A percentile compares a stretch with the other conserved stretches of the same genome.
These are phyloP conservation scores for Lysiphlebus fabarum DNA, from an alignment of 1,140 invertebrate species.

Conservation along the genomic window DNA sequence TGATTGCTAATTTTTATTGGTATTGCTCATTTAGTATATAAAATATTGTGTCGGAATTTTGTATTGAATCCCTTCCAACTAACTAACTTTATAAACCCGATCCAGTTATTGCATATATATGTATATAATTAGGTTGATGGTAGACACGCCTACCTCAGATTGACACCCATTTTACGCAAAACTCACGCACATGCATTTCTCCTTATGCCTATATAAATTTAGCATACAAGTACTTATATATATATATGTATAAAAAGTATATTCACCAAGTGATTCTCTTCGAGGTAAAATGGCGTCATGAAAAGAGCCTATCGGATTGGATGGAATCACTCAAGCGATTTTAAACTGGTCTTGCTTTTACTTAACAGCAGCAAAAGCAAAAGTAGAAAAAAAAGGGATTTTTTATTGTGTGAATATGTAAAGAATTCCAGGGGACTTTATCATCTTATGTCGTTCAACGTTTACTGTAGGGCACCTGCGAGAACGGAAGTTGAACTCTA, in stretches of 20 bases:
- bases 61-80: no score
- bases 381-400: no score
- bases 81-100: no score
- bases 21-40: no score
- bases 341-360: no score
- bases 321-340: slow-evolving; percentile 5
- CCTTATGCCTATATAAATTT: no score
- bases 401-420: no score
- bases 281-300: slow-evolving; percentile 17
- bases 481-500: slow-evolving; percentile 19
- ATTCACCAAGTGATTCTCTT: not conserved
- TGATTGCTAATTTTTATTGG: no score
- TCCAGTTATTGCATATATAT: not conserved
- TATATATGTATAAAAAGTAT: not conserved
- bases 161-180: not conserved
- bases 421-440: no score
- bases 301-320: slow-evolving; percentile 15
- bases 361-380: no score
- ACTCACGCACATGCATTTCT: slow-evolving; percentile 7
- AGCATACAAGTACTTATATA: not conserved
- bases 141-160: slow-evolving; percentile 16
- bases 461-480: slow-evolving; percentile 10
- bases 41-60: no score
- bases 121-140: slow-evolving; percentile 16
- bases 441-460: no score